Conservation (phyloP, 2,888 invertebrate species). For the Sinohyriopsis cumingii region DNA sequence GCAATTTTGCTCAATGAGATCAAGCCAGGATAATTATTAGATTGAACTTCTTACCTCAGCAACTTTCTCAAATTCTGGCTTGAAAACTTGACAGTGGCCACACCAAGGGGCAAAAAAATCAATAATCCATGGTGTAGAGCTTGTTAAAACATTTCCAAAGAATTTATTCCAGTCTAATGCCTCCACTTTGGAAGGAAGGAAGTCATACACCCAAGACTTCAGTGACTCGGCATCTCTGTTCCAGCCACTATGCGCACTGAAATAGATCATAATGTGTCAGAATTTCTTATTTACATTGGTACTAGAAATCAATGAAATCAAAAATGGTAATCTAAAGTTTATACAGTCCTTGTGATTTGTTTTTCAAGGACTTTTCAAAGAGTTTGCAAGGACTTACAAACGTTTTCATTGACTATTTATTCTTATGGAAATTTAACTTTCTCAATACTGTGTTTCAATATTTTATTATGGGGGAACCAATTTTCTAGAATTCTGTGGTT, state of each 20-base stretch:
- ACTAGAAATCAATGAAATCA: too few relatives aligned
- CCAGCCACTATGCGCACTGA: constrained; percentile 77
- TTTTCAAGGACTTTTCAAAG: too few relatives aligned
- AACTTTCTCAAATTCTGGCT: constrained; percentile 80
- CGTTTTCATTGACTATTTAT: too few relatives aligned
- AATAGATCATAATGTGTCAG: constrained; percentile 39
- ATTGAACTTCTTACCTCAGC: constrained; percentile 75
- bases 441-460: too few relatives aligned
- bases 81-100: constrained; percentile 78
- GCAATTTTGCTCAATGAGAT: too few relatives aligned
- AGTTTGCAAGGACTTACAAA: too few relatives aligned
- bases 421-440: too few relatives aligned
- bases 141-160: constrained; percentile 74
- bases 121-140: constrained; percentile 74
- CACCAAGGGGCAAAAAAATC: constrained; percentile 73
- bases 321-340: too few relatives aligned
- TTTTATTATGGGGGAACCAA: too few relatives aligned
- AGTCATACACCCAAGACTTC: constrained; percentile 78
- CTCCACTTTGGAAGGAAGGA: constrained; percentile 77
- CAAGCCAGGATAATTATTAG: too few relatives aligned
- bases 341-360: too few relatives aligned
- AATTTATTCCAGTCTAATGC: constrained; percentile 64
- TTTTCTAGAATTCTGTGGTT: too few relatives aligned
- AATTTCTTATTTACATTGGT: neutral
- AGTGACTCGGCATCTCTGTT: constrained; percentile 78